These are phyloP conservation scores for Eupeodes corollae DNA, from an alignment of 1,140 invertebrate species.

Conservation along the genomic window DNA sequence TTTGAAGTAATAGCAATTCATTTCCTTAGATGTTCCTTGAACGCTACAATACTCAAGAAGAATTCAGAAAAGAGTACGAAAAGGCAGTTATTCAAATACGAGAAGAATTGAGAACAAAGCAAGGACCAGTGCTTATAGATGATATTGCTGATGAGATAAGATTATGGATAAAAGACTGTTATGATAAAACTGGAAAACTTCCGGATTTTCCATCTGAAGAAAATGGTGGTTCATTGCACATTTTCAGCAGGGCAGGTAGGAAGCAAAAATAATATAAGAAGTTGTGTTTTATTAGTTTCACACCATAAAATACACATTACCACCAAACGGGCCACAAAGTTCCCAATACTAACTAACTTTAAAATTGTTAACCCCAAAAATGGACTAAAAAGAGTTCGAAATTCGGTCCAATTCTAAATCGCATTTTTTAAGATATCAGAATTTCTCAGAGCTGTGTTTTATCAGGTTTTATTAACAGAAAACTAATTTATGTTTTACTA, in stretches of 20 bases:
- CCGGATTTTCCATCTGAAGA: slow-evolving; percentile 85
- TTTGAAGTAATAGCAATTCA: not conserved
- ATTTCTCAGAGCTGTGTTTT: too few relatives aligned
- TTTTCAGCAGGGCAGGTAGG: slow-evolving; percentile 63
- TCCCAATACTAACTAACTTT: too few relatives aligned
- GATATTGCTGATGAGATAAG: slow-evolving; percentile 76
- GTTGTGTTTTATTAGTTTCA: not conserved
- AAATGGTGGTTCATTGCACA: slow-evolving; percentile 69
- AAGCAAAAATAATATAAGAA: not conserved
- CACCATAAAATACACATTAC: too few relatives aligned
- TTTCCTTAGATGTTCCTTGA: slow-evolving; percentile 40
- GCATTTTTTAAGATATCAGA: too few relatives aligned
- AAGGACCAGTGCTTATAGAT: slow-evolving; percentile 58
- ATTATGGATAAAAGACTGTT: slow-evolving; percentile 70
- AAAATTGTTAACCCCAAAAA: too few relatives aligned
- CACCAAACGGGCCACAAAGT: too few relatives aligned
- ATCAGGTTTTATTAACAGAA: not conserved
- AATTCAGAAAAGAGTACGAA: slow-evolving; percentile 50
- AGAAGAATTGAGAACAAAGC: slow-evolving; percentile 48
- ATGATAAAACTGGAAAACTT: slow-evolving; percentile 71
- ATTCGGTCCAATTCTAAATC: too few relatives aligned
- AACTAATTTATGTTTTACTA: slow-evolving; percentile 10
- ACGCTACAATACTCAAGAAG: slow-evolving; percentile 49
- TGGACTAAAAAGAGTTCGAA: too few relatives aligned
- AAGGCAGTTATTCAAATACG: slow-evolving; percentile 44